Conservation (phyloP, 2,113 vertebrate genomes). For the Zapus hudsonius region DNA sequence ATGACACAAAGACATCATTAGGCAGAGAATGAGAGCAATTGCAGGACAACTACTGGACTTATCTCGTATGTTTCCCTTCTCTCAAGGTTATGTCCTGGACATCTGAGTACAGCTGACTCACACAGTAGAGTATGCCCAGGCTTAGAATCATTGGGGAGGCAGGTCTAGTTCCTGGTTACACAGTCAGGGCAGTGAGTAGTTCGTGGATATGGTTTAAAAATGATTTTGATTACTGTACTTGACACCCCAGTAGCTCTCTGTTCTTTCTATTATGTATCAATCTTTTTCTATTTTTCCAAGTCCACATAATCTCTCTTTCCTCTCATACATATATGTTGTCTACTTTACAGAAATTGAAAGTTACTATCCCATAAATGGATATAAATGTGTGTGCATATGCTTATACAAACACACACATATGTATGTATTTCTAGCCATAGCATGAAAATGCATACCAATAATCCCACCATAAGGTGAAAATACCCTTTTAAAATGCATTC, state of each 20-base stretch:
- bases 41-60: not conserved
- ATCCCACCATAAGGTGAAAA: not conserved
- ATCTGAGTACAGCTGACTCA: not conserved
- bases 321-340: not conserved
- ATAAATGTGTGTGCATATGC: not conserved
- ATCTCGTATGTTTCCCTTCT: not conserved
- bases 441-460: not conserved
- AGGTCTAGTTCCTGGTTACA: not conserved
- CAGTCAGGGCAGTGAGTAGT: not conserved
- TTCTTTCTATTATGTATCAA: not conserved
- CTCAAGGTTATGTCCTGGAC: not conserved
- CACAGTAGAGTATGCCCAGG: not conserved
- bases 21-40: not conserved
- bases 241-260: not conserved
- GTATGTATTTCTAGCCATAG: not conserved
- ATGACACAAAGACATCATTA: not conserved
- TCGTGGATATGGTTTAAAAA: not conserved
- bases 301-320: not conserved
- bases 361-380: not conserved
- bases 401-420: not conserved
- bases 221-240: not conserved
- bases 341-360: not conserved
- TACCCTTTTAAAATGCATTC: not conserved
- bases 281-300: not conserved
- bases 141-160: not conserved